A percentile compares a stretch with the other conserved stretches of the same genome.
These are phyloP conservation scores for Spea hammondii DNA, from an alignment of 2,797 vertebrate genomes.

Conservation along the genomic window DNA sequence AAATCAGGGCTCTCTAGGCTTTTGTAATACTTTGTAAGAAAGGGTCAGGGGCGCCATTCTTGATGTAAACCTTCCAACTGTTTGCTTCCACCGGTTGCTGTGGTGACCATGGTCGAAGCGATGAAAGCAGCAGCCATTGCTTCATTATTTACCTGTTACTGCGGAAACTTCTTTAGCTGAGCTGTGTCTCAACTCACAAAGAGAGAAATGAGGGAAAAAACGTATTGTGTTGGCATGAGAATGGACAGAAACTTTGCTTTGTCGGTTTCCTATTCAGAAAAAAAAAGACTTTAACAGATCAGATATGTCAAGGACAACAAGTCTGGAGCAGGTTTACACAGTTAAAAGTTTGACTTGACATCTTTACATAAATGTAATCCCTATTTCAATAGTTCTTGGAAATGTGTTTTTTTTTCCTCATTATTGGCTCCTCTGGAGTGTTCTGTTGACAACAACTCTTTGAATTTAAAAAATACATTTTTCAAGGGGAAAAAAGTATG, in stretches of 20 bases:
- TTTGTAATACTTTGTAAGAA: constrained; percentile 1
- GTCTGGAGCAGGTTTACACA: not conserved
- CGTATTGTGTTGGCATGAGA: constrained; percentile 2
- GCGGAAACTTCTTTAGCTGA: constrained; percentile 19
- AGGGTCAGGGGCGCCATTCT: constrained; percentile 21
- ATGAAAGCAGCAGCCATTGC: constrained; percentile 7
- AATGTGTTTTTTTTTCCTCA: no score
- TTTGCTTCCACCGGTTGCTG: constrained; percentile 25
- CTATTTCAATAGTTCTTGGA: no score
- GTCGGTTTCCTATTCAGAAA: not conserved
- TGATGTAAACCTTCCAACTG: constrained; percentile 8
- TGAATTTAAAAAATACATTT: no score
- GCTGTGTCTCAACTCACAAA: not conserved
- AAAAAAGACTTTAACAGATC: not conserved
- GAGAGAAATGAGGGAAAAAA: constrained; percentile 8
- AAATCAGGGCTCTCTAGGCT: not conserved
- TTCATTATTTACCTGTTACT: constrained; percentile 31
- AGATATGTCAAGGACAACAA: constrained; percentile 1
- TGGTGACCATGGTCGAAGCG: constrained; percentile 13
- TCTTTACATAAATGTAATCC: not conserved
- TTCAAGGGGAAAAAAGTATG: no score
- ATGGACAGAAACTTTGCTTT: not conserved
- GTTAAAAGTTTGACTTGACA: not conserved
- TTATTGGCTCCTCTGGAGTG: no score
- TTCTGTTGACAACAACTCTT: no score